Percentiles rank a stretch among this genome's conserved stretches.
phyloP scores from a whole-genome alignment of 2,113 vertebrate species.

The Oenanthe melanoleuca region DNA sequence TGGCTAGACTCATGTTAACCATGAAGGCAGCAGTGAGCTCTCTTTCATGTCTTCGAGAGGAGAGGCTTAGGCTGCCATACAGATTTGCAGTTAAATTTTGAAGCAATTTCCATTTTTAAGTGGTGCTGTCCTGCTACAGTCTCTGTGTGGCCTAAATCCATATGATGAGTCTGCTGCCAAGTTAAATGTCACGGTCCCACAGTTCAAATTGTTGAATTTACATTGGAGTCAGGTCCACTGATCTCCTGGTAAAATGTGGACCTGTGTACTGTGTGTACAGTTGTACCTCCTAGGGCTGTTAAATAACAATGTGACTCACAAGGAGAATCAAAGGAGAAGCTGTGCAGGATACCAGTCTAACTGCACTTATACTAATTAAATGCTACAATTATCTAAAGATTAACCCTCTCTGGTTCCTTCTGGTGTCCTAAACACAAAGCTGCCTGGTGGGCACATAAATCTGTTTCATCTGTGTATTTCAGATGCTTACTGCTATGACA shows the following conservation, averaged over 20 bases:
- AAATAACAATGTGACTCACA: slow-evolving; percentile 53
- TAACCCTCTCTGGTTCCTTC: slow-evolving; percentile 34
- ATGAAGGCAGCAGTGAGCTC: background rate
- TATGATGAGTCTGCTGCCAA: slow-evolving; percentile 17
- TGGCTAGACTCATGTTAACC: background rate
- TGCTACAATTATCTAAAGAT: slow-evolving; percentile 12
- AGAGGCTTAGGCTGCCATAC: background rate
- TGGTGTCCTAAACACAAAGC: background rate
- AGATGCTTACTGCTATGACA: slow-evolving; percentile 93
- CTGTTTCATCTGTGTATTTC: slow-evolving; percentile 68
- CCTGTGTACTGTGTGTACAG: background rate
- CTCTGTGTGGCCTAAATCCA: background rate
- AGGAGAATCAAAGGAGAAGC: slow-evolving; percentile 32
- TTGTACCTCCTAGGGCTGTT: background rate
- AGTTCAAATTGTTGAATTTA: background rate
- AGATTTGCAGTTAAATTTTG: background rate
- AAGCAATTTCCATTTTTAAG: background rate
- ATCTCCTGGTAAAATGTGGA: slow-evolving; percentile 11
- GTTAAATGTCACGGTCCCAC: background rate
- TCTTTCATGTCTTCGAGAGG: slow-evolving; percentile 1
- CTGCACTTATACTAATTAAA: background rate
- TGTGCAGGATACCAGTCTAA: background rate
- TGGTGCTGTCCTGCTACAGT: background rate
- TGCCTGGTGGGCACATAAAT: slow-evolving; percentile 20
- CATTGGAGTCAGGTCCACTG: background rate